Percentiles rank a stretch among this genome's conserved stretches.
These are phyloP conservation scores for Medauroidea extradentata DNA, from an alignment of 1,140 invertebrate genomes.

Conservation along the genomic window DNA sequence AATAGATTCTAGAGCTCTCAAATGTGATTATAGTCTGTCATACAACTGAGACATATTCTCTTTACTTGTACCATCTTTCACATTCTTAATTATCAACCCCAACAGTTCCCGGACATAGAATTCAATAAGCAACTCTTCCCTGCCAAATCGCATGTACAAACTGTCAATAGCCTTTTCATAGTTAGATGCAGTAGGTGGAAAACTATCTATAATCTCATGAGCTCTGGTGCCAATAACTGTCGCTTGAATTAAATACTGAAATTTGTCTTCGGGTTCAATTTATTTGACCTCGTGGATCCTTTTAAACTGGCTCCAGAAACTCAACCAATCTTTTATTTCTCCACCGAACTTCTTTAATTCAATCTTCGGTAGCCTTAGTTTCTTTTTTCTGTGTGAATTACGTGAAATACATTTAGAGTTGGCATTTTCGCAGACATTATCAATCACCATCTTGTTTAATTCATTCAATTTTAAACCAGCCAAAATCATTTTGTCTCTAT, in stretches of 20 bases:
- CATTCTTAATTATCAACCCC: conserved; percentile 8
- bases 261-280: conserved; percentile 23
- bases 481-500: too few relatives aligned
- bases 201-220: conserved; percentile 15
- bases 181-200: conserved; percentile 15
- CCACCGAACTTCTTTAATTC: conserved; percentile 31
- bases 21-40: conserved; percentile 21
- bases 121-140: conserved; percentile 17
- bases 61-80: background rate
- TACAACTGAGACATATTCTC: conserved; percentile 4
- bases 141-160: conserved; percentile 19
- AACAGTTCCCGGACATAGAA: conserved; percentile 23
- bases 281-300: conserved; percentile 29
- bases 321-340: conserved; percentile 29
- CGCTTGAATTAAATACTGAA: conserved; percentile 25
- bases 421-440: too few relatives aligned
- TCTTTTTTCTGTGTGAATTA: background rate
- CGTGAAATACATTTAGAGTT: too few relatives aligned
- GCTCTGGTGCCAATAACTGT: conserved; percentile 18
- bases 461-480: too few relatives aligned
- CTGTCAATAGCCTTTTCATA: conserved; percentile 21
- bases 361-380: conserved; percentile 21
- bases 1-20: conserved; percentile 36
- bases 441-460: too few relatives aligned
- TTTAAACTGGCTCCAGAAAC: conserved; percentile 33